These are phyloP conservation scores for Antheraea mylitta DNA, from an alignment of 1,140 invertebrate species.

Conservation along the genomic window DNA sequence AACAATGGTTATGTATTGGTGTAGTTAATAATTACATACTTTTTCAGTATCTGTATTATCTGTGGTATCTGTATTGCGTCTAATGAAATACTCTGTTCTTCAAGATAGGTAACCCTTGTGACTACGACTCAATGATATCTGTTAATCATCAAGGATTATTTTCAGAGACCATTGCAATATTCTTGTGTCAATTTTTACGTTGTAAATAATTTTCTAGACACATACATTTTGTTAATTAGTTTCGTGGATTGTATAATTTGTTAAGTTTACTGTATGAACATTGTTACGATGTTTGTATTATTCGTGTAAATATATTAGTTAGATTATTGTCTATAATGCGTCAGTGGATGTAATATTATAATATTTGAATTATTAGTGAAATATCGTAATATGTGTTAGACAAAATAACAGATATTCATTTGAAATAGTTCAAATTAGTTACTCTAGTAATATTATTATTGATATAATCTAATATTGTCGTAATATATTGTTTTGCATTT, in stretches of 20 bases:
- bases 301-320: constrained; percentile 72
- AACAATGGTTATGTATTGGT: no score
- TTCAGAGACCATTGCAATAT: no score
- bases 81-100: no score
- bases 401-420: constrained; percentile 43
- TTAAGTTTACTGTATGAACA: constrained; percentile 71
- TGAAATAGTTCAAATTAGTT: constrained; percentile 70
- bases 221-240: constrained; percentile 60
- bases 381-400: constrained; percentile 47
- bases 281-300: constrained; percentile 75
- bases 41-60: no score
- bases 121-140: no score
- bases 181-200: neutral
- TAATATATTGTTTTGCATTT: constrained; percentile 12
- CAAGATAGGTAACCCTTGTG: no score
- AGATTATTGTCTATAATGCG: constrained; percentile 52
- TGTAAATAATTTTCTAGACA: constrained; percentile 24
- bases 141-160: no score
- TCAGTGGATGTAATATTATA: constrained; percentile 45
- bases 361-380: constrained; percentile 53
- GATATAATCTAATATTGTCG: neutral
- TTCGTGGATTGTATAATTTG: constrained; percentile 66
- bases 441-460: constrained; percentile 37
- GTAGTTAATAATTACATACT: no score
- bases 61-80: no score